phyloP scores from a whole-genome alignment of 2,888 invertebrate genomes.

The Thecocarcelia acutangulata region DNA sequence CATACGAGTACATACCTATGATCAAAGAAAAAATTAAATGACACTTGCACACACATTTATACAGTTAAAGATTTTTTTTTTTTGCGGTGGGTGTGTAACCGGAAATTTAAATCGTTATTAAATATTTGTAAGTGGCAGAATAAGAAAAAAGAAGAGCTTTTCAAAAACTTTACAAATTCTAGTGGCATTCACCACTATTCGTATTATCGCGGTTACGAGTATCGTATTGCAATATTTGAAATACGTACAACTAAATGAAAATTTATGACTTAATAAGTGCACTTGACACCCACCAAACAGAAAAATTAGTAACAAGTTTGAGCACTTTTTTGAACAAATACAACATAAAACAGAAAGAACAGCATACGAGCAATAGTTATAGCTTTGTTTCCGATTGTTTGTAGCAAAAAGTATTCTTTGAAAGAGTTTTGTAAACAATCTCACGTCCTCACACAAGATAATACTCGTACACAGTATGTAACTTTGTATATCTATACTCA shows the following conservation, averaged over 20 bases:
- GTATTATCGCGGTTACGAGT: not conserved
- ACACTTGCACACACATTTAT: slow-evolving; percentile 16
- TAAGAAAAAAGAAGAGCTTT: slow-evolving; percentile 9
- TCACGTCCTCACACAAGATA: too few relatives aligned
- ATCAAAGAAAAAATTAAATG: not conserved
- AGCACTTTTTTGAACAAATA: slow-evolving; percentile 6
- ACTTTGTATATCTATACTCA: too few relatives aligned
- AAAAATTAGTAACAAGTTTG: slow-evolving; percentile 1
- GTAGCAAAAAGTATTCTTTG: not conserved
- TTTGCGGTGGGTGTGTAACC: slow-evolving; percentile 54
- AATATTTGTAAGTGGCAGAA: slow-evolving; percentile 9
- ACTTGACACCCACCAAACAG: slow-evolving; percentile 63
- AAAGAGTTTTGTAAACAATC: too few relatives aligned
- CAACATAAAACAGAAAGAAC: not conserved
- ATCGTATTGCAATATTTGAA: slow-evolving; percentile 2
- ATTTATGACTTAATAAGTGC: slow-evolving; percentile 65
- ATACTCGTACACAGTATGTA: too few relatives aligned
- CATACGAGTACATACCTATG: too few relatives aligned
- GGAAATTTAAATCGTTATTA: slow-evolving; percentile 50
- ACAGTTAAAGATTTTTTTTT: not conserved
- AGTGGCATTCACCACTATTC: not conserved
- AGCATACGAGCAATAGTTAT: slow-evolving; percentile 4
- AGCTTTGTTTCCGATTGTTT: not conserved
- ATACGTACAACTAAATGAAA: slow-evolving; percentile 29
- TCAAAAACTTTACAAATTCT: not conserved